Conservation (phyloP, 2,113 vertebrate genomes). For the Malurus melanocephalus region DNA sequence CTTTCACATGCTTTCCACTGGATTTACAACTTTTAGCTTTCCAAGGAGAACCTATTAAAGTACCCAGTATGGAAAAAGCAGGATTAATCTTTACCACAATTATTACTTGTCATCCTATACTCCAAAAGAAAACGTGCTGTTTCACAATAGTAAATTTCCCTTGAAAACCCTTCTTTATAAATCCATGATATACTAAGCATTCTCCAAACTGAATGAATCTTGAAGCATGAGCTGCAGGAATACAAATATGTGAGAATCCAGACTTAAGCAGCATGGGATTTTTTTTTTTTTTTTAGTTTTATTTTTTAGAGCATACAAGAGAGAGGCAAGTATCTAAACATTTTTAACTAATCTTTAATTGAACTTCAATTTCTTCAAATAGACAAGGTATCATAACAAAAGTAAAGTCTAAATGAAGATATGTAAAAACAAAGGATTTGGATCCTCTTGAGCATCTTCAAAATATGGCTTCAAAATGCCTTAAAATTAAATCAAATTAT, state of each 20-base stretch:
- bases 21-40: not conserved
- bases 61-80: not conserved
- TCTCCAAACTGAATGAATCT: not conserved
- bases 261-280: rapidly evolving
- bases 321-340: not conserved
- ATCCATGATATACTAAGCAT: not conserved
- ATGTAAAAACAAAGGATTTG: not conserved
- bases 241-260: not conserved
- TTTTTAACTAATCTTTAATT: not conserved
- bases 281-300: not conserved
- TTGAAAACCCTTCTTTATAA: not conserved
- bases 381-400: not conserved
- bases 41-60: not conserved
- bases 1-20: not conserved
- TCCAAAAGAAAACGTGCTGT: not conserved
- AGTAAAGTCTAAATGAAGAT: not conserved
- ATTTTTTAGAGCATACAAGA: not conserved
- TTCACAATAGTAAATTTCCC: not conserved
- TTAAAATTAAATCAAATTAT: not conserved
- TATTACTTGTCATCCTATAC: not conserved
- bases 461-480: not conserved
- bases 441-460: not conserved
- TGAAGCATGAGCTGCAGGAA: not conserved
- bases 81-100: not conserved
- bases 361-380: not conserved